Evolutionary conservation across 1,140 invertebrate genomes (phyloP).

Genomic region (Eubasilissa regina): DNA sequence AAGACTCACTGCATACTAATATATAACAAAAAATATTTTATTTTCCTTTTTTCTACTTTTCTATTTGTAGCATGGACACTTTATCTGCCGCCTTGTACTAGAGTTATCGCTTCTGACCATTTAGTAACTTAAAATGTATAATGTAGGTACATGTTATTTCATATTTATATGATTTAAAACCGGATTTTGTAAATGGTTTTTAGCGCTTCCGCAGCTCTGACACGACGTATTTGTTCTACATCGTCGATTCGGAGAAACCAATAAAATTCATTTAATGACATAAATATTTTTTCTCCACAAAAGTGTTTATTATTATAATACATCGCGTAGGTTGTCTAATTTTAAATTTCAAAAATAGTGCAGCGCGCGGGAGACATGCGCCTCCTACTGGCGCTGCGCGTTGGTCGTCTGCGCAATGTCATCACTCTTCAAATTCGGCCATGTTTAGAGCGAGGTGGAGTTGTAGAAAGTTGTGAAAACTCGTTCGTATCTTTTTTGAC

Average conservation of each 20-base stretch:
- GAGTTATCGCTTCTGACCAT: neutral
- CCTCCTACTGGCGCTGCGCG: slow-evolving; percentile 45
- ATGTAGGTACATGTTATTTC: too few species aligned
- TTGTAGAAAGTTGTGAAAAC: slow-evolving; percentile 57
- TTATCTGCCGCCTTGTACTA: neutral
- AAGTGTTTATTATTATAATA: neutral
- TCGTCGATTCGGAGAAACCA: too few species aligned
- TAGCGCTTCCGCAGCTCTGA: too few species aligned
- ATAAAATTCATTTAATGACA: too few species aligned
- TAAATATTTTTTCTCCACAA: too few species aligned
- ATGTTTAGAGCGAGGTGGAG: slow-evolving; percentile 57
- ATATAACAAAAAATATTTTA: neutral
- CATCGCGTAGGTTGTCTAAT: slow-evolving; percentile 29
- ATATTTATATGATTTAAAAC: too few species aligned
- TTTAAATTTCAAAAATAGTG: slow-evolving; percentile 22
- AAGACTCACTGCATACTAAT: too few species aligned
- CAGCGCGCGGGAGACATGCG: slow-evolving; percentile 47
- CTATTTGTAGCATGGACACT: neutral
- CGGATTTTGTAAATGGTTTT: too few species aligned
- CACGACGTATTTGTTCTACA: too few species aligned
- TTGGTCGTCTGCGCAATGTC: slow-evolving; percentile 55
- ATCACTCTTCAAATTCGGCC: slow-evolving; percentile 56
- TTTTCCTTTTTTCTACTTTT: neutral
- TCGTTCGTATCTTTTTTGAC: slow-evolving; percentile 55
- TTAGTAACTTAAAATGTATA: slow-evolving; percentile 12